Conservation (phyloP, 2,797 vertebrate species). For the Phrynocephalus forsythii region DNA sequence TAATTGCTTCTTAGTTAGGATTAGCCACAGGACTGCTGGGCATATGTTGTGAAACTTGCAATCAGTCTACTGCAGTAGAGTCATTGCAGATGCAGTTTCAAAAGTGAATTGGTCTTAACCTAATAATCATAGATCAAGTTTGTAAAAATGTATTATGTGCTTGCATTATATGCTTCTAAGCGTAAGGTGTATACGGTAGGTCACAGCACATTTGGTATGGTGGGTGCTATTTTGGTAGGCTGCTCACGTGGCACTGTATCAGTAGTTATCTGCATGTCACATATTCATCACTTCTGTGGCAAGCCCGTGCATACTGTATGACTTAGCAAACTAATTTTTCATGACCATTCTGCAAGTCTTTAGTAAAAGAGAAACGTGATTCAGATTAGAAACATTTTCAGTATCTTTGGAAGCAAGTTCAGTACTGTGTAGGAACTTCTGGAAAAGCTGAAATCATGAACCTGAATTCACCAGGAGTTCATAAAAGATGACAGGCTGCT, state of each 20-base stretch:
- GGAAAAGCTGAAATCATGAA: neutral
- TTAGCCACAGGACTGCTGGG: too few relatives aligned
- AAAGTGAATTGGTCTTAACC: neutral
- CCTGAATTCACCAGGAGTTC: neutral
- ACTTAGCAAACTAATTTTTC: neutral
- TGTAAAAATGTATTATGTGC: neutral
- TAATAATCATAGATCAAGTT: neutral
- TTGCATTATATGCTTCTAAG: neutral
- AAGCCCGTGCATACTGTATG: neutral
- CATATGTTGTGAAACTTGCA: neutral
- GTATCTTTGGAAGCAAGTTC: neutral
- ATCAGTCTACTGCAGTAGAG: neutral
- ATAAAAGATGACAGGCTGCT: neutral
- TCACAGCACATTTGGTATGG: neutral
- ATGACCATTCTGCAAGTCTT: neutral
- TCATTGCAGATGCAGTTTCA: neutral
- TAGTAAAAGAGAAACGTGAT: neutral
- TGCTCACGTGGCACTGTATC: neutral
- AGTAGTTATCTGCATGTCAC: neutral
- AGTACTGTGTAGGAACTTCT: neutral
- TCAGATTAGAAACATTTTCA: neutral
- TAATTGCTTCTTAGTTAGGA: too few relatives aligned
- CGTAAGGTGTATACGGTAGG: neutral
- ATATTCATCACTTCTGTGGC: neutral
- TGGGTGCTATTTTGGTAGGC: neutral